A percentile compares a stretch with the other conserved stretches of the same genome.
These are phyloP conservation scores for Cladorhizidae sp. DNA, from an alignment of 37 sponge, comb jelly and placozoan genomes.

Conservation along the genomic window DNA sequence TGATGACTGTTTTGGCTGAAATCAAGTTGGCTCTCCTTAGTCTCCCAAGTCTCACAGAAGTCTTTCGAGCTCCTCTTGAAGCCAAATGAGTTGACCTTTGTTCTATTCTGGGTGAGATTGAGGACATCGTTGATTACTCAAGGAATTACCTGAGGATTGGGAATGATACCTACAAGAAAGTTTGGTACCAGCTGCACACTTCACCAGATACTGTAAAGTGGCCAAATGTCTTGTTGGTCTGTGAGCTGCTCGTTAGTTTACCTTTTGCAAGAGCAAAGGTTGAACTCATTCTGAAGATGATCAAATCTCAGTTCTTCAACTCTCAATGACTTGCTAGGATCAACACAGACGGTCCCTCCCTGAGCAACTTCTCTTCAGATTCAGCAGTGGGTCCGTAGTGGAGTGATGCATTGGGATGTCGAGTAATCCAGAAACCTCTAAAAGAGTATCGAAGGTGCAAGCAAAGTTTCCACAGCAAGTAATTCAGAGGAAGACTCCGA, in stretches of 20 bases:
- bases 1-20: conserved; percentile 10
- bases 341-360: conserved; percentile 35
- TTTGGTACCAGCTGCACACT: too few species aligned
- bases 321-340: conserved; percentile 32
- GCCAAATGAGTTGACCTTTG: conserved; percentile 20
- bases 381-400: conserved; percentile 10
- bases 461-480: too few species aligned
- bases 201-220: too few species aligned
- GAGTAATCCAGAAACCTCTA: background rate
- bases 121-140: conserved; percentile 41
- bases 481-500: too few species aligned
- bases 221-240: too few species aligned
- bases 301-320: conserved; percentile 16
- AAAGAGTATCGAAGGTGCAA: background rate
- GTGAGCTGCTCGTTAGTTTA: conserved; percentile 17
- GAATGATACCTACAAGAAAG: too few species aligned
- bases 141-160: conserved; percentile 32
- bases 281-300: conserved; percentile 12
- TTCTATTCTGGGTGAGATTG: conserved; percentile 2
- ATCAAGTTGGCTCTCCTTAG: background rate
- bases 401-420: background rate
- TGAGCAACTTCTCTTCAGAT: conserved; percentile 10
- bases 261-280: conserved; percentile 36
- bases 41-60: background rate
- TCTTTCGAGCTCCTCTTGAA: too few species aligned